Base-by-base conservation (phyloP, 2,113 vertebrate species). In the Paramisgurnus dabryanus region DNA sequence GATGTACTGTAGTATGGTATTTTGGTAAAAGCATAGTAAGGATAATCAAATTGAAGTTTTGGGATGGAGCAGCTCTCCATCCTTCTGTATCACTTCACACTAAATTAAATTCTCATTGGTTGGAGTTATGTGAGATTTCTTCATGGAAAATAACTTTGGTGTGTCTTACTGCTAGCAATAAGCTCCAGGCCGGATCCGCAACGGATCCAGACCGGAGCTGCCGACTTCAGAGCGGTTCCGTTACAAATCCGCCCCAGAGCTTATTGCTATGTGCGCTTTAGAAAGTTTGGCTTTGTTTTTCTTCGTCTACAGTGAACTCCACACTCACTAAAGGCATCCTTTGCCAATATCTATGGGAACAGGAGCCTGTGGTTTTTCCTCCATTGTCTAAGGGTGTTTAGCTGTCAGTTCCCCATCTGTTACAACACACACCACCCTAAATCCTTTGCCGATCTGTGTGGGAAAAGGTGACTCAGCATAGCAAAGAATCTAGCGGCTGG, bases 301-400 rank as follows among this genome's bases (percentile, higher is more conserved):
- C 27, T 71, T 22, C 22, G 22, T 22, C 22, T 22, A 22, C 22
- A 22, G 22, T 22, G 22, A 40, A 18, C 50, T 57, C 49, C 34
- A 17, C 39, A 2, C 69, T 39, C 43, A 55, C 40, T 41, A 22
- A 43, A 11, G 4, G 7, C 39, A 18, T 74, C 71, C 57, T 47
- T 0, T 61, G 55, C 57, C n/a, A 74, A 74, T 60, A 58, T 72
- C 53, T 53, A 41, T 18, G 17, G 5, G 69, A 40, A 72, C 53
- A 72, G 34, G 34, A 72, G 69, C 50, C 50, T 41, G 50, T 41
- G 53, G 17, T 72, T 72, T 55, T 72, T 58, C 69, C 50, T 71
- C 15, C 4, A 71, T 71, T 41, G 69, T 71, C 69, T 18, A 71
- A 55, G 69, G 50, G 5, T 57, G 69, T 72, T 13, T 58, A n/a